Conservation (phyloP, 1,140 invertebrate species). For the Tetramorium simillimum region DNA sequence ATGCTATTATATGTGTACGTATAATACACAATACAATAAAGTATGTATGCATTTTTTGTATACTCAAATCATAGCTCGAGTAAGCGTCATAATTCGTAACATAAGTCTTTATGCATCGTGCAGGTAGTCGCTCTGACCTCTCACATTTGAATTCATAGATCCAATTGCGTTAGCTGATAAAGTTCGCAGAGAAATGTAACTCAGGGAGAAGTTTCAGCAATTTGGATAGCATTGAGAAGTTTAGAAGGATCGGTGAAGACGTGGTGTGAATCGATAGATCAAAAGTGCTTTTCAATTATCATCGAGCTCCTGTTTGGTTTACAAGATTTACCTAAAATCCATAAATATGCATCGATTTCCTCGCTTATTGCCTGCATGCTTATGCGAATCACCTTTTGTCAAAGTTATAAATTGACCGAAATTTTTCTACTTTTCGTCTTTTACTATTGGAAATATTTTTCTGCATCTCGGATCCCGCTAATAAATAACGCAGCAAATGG, state of each 20-base stretch:
- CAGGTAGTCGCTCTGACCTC: conserved; percentile 5
- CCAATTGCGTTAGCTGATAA: conserved; percentile 38
- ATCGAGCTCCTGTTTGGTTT: background rate
- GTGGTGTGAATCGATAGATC: conserved; percentile 41
- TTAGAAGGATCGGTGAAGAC: conserved; percentile 34
- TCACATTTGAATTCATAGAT: conserved; percentile 36
- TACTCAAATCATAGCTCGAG: background rate
- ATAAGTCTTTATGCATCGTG: background rate
- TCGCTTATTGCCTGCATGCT: background rate
- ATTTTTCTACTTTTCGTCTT: background rate
- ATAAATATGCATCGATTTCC: background rate
- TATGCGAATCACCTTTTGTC: background rate
- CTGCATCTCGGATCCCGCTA: background rate
- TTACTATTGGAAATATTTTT: background rate
- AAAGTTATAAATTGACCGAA: background rate
- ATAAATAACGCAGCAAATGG: conserved; percentile 40
- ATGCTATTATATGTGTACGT: background rate
- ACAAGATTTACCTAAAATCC: background rate
- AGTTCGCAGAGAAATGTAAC: conserved; percentile 42
- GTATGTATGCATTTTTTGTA: background rate
- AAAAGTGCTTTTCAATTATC: conserved; percentile 42
- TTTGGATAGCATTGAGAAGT: conserved; percentile 52
- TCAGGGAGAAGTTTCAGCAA: conserved; percentile 47
- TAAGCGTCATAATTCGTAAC: background rate
- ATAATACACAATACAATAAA: background rate